These are phyloP conservation scores for Colletes collaris DNA, from an alignment of 2,888 invertebrate species.

Conservation along the genomic window DNA sequence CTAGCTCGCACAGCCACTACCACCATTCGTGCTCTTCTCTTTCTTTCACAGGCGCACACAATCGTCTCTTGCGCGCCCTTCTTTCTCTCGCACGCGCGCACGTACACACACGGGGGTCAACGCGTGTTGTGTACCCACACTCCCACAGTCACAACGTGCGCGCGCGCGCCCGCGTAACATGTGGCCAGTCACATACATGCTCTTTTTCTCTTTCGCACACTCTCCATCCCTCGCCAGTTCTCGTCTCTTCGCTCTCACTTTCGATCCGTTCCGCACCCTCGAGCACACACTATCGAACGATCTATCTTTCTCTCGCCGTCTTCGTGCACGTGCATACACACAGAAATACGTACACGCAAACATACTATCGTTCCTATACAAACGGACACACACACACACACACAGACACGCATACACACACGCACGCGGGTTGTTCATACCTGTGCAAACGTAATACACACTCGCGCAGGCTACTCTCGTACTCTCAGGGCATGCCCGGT, in stretches of 20 bases:
- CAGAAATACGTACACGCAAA: constrained; percentile 23
- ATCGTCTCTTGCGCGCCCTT: constrained; percentile 25
- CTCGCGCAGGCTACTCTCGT: constrained; percentile 80
- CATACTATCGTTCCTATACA: constrained; percentile 72
- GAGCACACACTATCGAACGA: constrained; percentile 47
- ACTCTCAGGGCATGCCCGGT: constrained; percentile 83
- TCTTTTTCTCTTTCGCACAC: constrained; percentile 9
- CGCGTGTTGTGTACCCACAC: neutral
- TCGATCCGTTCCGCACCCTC: constrained; percentile 58
- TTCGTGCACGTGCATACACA: constrained; percentile 29
- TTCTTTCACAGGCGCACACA: constrained; percentile 8
- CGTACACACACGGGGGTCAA: constrained; percentile 5
- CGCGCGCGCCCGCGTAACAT: constrained; percentile 28
- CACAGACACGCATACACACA: constrained; percentile 44
- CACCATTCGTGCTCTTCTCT: constrained; percentile 25
- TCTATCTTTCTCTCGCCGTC: constrained; percentile 48
- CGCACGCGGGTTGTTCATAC: constrained; percentile 39
- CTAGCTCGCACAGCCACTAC: constrained; percentile 8
- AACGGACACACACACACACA: constrained; percentile 34
- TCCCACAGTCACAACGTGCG: neutral
- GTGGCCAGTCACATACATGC: constrained; percentile 13
- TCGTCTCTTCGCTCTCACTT: constrained; percentile 31
- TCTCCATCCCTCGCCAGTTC: too few species aligned
- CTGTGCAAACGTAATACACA: constrained; percentile 53
- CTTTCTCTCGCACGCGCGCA: constrained; percentile 18